These are phyloP conservation scores for Empidonax alnorum DNA, from an alignment of 2,113 vertebrate species.

Conservation along the genomic window DNA sequence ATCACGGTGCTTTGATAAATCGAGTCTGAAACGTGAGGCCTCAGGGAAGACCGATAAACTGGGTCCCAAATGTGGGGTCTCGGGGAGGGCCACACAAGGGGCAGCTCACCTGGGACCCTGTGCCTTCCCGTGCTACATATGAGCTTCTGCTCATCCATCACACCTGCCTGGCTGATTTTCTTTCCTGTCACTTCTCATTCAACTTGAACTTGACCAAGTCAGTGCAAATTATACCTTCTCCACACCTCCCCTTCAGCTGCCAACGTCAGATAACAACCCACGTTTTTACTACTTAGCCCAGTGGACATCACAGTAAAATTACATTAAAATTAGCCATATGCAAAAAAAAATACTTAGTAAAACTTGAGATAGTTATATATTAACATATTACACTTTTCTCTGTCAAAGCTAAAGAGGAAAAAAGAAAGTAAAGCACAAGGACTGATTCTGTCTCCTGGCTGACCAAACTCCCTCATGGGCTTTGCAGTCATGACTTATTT, in stretches of 20 bases:
- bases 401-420: not conserved
- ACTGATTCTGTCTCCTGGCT: not conserved
- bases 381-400: not conserved
- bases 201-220: not conserved
- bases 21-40: not conserved
- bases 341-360: not conserved
- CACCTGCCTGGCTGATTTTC: not conserved
- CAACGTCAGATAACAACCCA: not conserved
- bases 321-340: not conserved
- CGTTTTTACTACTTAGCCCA: not conserved
- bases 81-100: not conserved
- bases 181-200: not conserved
- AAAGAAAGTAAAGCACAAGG: not conserved
- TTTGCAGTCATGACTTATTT: not conserved
- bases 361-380: not conserved
- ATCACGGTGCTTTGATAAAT: not conserved
- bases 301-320: not conserved
- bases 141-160: not conserved
- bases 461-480: not conserved
- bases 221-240: rapidly evolving
- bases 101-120: not conserved
- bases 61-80: not conserved
- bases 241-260: not conserved
- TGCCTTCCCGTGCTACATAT: not conserved
- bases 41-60: not conserved